Percentiles rank a stretch among this genome's conserved stretches.
Conservation (phyloP, 53 echinoderm and acorn worm species). For the Antedon mediterranea region DNA sequence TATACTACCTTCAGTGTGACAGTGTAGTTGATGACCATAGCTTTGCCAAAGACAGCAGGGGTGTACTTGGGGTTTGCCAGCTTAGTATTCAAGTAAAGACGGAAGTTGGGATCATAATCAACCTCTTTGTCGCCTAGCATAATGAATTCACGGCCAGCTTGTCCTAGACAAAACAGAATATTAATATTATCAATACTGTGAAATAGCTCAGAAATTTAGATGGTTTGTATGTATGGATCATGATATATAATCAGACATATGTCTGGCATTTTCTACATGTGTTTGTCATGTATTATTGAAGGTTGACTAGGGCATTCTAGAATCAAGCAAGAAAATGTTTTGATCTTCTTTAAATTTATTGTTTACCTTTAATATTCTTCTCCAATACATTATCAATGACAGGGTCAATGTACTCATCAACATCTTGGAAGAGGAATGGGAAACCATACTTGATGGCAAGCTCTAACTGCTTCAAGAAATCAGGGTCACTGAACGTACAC, state of each 20-base stretch:
- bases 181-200: too few relatives aligned
- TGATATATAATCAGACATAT: too few relatives aligned
- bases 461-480: constrained; percentile 98
- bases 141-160: constrained; percentile 88
- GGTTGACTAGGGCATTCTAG: too few relatives aligned
- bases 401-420: constrained; percentile 98
- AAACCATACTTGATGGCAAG: constrained; percentile 99
- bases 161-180: too few relatives aligned
- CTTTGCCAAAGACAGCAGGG: constrained; percentile 95
- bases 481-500: constrained; percentile 95
- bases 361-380: constrained; percentile 99
- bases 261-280: too few relatives aligned
- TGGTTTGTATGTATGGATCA: too few relatives aligned
- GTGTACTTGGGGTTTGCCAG: constrained; percentile 95
- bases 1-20: constrained; percentile 93
- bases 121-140: constrained; percentile 98
- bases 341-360: not conserved
- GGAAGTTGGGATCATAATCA: constrained; percentile 96
- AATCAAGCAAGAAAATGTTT: too few relatives aligned
- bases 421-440: constrained; percentile 98
- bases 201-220: too few relatives aligned
- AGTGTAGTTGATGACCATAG: constrained; percentile 99
- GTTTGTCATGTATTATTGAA: too few relatives aligned
- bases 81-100: constrained; percentile 98
- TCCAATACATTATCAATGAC: constrained; percentile 98